phyloP scores from a whole-genome alignment of 2,888 invertebrate genomes.

The Fragum whitleyi region DNA sequence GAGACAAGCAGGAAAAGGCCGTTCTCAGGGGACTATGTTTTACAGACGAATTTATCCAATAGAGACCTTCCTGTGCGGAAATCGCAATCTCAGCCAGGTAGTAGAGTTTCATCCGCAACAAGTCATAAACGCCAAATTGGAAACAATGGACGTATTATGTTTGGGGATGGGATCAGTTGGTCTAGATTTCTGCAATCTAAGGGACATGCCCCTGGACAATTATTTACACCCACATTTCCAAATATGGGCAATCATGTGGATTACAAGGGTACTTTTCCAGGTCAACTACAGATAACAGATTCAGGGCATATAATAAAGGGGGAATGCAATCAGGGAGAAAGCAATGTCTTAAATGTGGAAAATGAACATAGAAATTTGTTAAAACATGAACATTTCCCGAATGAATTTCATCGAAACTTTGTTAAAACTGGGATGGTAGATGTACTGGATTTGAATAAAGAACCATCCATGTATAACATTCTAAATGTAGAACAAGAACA shows the following conservation, averaged over 20 bases:
- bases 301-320: slow-evolving; percentile 33
- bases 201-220: slow-evolving; percentile 43
- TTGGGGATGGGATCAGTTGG: slow-evolving; percentile 46
- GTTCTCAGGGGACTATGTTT: slow-evolving; percentile 60
- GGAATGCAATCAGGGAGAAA: too few species aligned
- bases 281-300: slow-evolving; percentile 48
- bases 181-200: slow-evolving; percentile 53
- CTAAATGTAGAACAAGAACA: slow-evolving; percentile 61
- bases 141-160: slow-evolving; percentile 50
- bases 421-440: not conserved
- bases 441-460: slow-evolving; percentile 24
- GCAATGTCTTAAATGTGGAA: slow-evolving; percentile 29
- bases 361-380: slow-evolving; percentile 27
- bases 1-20: slow-evolving; percentile 35
- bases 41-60: slow-evolving; percentile 36
- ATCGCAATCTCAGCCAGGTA: slow-evolving; percentile 45
- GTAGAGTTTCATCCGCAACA: slow-evolving; percentile 48
- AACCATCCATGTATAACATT: slow-evolving; percentile 18
- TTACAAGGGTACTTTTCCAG: not conserved
- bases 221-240: slow-evolving; percentile 29
- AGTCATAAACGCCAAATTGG: slow-evolving; percentile 61
- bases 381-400: slow-evolving; percentile 6
- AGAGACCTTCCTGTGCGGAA: slow-evolving; percentile 41
- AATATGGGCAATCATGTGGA: too few species aligned
- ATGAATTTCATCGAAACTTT: not conserved